Evolutionary conservation across 2,797 vertebrate species (phyloP).

Genomic region (Capromys pilorides): DNA sequence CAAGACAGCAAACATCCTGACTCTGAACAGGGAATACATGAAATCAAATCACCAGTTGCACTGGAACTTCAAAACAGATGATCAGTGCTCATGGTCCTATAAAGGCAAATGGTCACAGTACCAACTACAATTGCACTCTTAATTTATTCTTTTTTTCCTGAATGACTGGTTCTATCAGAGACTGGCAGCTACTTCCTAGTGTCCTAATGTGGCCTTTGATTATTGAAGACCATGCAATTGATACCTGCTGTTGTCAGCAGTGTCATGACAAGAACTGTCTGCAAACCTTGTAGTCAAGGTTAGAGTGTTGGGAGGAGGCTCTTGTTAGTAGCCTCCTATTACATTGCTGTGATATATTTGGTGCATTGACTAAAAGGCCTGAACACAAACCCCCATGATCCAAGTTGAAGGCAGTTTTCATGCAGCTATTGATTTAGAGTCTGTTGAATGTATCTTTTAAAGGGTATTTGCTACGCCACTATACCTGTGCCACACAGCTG

Average conservation of each 20-base stretch:
- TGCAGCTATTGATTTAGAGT: slow-evolving; percentile 40
- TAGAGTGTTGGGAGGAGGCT: slow-evolving; percentile 70
- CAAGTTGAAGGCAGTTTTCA: slow-evolving; percentile 9
- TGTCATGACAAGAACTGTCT: slow-evolving; percentile 58
- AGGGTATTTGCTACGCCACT: slow-evolving; percentile 22
- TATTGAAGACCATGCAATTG: slow-evolving; percentile 71
- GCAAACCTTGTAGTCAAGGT: slow-evolving; percentile 73
- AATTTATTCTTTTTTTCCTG: slow-evolving; percentile 72
- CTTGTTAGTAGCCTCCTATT: slow-evolving; percentile 11
- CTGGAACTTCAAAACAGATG: slow-evolving; percentile 46
- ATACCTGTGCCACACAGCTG: neutral
- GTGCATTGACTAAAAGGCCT: neutral
- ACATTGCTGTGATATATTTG: slow-evolving; percentile 55
- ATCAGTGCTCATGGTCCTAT: slow-evolving; percentile 39
- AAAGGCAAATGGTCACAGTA: neutral
- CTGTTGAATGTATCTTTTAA: slow-evolving; percentile 19
- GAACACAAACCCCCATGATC: neutral
- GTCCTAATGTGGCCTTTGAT: slow-evolving; percentile 69
- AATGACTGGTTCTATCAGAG: slow-evolving; percentile 70
- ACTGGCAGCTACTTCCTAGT: slow-evolving; percentile 72
- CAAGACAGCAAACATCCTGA: slow-evolving; percentile 25
- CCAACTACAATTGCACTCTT: slow-evolving; percentile 52
- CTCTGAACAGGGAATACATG: slow-evolving; percentile 2
- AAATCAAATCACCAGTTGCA: slow-evolving; percentile 47
- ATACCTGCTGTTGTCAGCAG: slow-evolving; percentile 66